phyloP scores from a whole-genome alignment of 2,888 invertebrate genomes.

The Piscicola geometra region DNA sequence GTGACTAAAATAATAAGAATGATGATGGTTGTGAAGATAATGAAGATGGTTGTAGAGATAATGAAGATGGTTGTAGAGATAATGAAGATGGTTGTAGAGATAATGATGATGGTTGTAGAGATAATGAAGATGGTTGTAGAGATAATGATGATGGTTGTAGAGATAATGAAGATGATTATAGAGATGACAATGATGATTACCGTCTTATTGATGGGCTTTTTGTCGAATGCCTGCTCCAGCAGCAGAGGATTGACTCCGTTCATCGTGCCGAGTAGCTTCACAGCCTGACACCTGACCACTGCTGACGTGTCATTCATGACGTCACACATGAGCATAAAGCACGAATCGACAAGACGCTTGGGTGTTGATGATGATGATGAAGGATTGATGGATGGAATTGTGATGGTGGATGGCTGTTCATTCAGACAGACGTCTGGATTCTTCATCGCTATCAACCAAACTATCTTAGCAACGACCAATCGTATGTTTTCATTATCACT shows the following conservation, averaged over 20 bases:
- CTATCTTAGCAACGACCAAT: conserved; percentile 9
- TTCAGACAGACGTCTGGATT: neutral
- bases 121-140: no score
- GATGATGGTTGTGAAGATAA: no score
- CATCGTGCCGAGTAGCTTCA: neutral
- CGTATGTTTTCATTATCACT: neutral
- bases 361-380: neutral
- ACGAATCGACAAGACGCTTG: neutral
- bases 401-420: neutral
- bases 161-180: no score
- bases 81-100: no score
- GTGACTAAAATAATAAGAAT: no score
- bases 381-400: neutral
- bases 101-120: no score
- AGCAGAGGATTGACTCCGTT: neutral
- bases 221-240: neutral
- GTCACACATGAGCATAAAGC: neutral
- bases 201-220: conserved; percentile 14
- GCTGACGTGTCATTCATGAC: neutral
- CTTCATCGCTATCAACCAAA: neutral
- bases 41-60: no score
- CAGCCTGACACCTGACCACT: neutral
- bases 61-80: no score
- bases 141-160: no score
- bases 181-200: conserved; percentile 25